A percentile compares a stretch with the other conserved stretches of the same genome.
Evolutionary conservation across 1,140 invertebrate genomes (phyloP).

Genomic region (Myzus persicae): DNA sequence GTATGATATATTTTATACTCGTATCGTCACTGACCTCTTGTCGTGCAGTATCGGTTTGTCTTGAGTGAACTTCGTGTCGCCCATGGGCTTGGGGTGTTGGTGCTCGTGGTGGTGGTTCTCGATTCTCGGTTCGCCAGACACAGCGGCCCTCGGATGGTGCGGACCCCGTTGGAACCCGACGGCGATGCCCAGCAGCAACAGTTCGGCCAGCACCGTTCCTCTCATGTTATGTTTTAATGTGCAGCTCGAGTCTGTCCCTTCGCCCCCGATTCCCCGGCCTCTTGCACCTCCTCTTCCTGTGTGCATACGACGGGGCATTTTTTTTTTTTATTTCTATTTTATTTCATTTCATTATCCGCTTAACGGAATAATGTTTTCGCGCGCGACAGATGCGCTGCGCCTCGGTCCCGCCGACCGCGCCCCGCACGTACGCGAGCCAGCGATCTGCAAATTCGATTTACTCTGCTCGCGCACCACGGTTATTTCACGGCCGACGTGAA

Average conservation of each 20-base stretch:
- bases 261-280: background rate
- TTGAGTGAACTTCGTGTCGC: conserved; percentile 70
- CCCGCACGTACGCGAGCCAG: conserved; percentile 23
- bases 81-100: conserved; percentile 66
- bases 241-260: background rate
- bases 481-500: conserved; percentile 54
- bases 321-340: background rate
- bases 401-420: background rate
- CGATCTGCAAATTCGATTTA: conserved; percentile 57
- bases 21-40: conserved; percentile 66
- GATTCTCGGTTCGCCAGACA: conserved; percentile 31
- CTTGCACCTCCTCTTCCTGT: background rate
- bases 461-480: background rate
- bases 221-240: background rate
- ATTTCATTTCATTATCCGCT: conserved; percentile 47
- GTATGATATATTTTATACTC: background rate
- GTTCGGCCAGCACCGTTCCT: conserved; percentile 1
- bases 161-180: conserved; percentile 69
- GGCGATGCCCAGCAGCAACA: conserved; percentile 44
- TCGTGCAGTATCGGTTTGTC: conserved; percentile 76
- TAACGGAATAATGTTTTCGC: conserved; percentile 47
- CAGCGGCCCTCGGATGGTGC: conserved; percentile 73
- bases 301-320: background rate
- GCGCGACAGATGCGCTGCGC: conserved; percentile 51
- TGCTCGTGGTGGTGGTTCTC: conserved; percentile 67